phyloP scores from a whole-genome alignment of 1,140 invertebrate species.

The Tenebrio molitor region DNA sequence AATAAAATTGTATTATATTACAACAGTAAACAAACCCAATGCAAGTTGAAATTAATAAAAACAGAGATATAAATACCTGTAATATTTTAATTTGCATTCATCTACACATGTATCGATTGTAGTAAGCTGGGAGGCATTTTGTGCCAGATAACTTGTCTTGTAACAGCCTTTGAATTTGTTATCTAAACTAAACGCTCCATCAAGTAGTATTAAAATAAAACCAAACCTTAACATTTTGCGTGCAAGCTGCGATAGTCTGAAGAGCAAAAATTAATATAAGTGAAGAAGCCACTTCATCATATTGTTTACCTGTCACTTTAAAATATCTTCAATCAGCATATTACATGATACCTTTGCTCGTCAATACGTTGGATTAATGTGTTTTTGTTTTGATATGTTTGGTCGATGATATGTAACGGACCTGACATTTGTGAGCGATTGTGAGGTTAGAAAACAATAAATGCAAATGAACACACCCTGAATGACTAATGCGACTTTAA shows the following conservation, averaged over 20 bases:
- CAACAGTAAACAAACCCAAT: too few species aligned
- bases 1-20: too few species aligned
- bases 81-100: conserved; percentile 55
- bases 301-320: conserved; percentile 14
- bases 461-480: conserved; percentile 27
- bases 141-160: conserved; percentile 44
- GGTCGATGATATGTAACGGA: neutral
- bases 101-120: conserved; percentile 51
- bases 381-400: neutral
- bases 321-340: conserved; percentile 21
- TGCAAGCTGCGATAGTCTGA: neutral
- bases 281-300: neutral
- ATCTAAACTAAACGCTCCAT: conserved; percentile 30
- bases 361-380: neutral
- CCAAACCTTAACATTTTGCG: conserved; percentile 41
- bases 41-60: conserved; percentile 31
- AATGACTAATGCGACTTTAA: neutral
- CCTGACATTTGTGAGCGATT: neutral
- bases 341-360: neutral
- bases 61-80: conserved; percentile 58
- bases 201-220: conserved; percentile 40
- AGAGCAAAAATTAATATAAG: too few species aligned
- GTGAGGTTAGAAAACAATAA: conserved; percentile 18
- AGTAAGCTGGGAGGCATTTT: conserved; percentile 43
- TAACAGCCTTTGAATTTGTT: conserved; percentile 58